Evolutionary conservation across 1,140 invertebrate species (phyloP).

Genomic region (Phocides pigmalion): DNA sequence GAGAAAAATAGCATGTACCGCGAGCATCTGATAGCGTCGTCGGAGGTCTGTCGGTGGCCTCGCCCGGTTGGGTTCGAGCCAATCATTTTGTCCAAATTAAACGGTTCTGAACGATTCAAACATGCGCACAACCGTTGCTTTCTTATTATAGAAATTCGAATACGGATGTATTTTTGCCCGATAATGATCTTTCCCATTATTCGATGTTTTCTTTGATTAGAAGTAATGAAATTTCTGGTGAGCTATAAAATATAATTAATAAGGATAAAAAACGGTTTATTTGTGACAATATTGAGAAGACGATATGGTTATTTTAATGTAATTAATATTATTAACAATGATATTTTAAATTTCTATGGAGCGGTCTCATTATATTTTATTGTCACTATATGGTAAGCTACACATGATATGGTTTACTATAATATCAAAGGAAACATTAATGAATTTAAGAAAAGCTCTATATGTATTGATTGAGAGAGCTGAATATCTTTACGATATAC

Average conservation of each 20-base stretch:
- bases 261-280: neutral
- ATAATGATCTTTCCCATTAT: neutral
- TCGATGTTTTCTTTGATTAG: constrained; percentile 5
- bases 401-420: too few species aligned
- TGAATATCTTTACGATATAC: too few species aligned
- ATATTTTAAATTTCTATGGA: too few species aligned
- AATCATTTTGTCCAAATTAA: constrained; percentile 72
- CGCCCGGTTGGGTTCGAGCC: constrained; percentile 67
- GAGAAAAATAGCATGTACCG: constrained; percentile 79
- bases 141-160: constrained; percentile 13
- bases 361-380: too few species aligned
- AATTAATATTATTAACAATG: too few species aligned
- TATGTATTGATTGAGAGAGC: too few species aligned
- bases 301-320: too few species aligned
- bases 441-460: too few species aligned
- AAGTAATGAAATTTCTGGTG: neutral
- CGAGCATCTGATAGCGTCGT: constrained; percentile 75
- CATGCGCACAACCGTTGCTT: constrained; percentile 5
- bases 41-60: constrained; percentile 62
- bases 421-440: too few species aligned
- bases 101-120: constrained; percentile 48
- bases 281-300: too few species aligned
- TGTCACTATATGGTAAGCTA: too few species aligned
- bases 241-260: neutral
- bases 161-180: neutral